A percentile compares a stretch with the other conserved stretches of the same genome.
Evolutionary conservation across 37 sponge, comb jelly and placozoan species (phyloP).

Genomic region (Halichondria panicea): DNA sequence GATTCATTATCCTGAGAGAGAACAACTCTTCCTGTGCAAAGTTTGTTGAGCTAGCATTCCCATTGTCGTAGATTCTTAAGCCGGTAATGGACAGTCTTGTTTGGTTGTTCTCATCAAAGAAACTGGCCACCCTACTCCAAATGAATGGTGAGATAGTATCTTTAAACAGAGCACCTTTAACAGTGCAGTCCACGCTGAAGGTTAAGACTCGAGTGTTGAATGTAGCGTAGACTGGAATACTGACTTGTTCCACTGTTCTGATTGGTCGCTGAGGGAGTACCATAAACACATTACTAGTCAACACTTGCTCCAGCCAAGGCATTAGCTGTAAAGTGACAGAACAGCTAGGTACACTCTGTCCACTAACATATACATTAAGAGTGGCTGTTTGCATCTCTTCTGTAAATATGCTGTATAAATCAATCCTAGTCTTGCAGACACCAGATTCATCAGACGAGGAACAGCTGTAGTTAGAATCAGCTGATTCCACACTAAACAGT

Average conservation of each 20-base stretch:
- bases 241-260: slow-evolving; percentile 1
- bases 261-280: slow-evolving; percentile 14
- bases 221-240: slow-evolving; percentile 19
- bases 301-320: neutral
- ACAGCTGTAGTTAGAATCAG: too few relatives aligned
- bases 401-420: neutral
- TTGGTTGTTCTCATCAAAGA: neutral
- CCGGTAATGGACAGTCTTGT: slow-evolving; percentile 14
- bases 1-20: neutral
- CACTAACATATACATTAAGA: neutral
- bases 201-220: slow-evolving; percentile 1
- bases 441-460: too few relatives aligned
- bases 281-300: slow-evolving; percentile 6
- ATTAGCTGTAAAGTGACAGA: neutral
- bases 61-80: slow-evolving; percentile 25
- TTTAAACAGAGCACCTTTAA: neutral
- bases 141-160: neutral
- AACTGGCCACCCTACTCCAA: slow-evolving; percentile 18
- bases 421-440: neutral
- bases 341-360: too few relatives aligned
- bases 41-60: neutral
- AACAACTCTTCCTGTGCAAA: slow-evolving; percentile 10
- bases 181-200: slow-evolving; percentile 27
- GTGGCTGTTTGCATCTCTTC: neutral
- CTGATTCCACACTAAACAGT: too few relatives aligned